Percentiles rank a stretch among this genome's conserved stretches.
Evolutionary conservation across 2,888 invertebrate genomes (phyloP).

Genomic region (Chrysodeixis includens): DNA sequence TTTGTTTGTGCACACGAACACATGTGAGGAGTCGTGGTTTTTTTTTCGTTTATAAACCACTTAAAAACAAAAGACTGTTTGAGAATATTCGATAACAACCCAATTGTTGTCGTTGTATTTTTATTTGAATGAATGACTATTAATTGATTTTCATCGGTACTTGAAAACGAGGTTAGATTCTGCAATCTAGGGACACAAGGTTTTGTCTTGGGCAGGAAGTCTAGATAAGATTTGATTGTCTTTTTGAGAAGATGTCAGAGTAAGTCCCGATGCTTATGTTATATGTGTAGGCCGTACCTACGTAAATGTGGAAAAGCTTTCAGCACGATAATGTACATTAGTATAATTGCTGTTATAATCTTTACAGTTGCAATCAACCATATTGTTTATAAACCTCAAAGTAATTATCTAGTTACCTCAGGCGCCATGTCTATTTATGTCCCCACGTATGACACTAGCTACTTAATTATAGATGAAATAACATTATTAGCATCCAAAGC

Average conservation of each 20-base stretch:
- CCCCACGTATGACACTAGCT: conserved; percentile 34
- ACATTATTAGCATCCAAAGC: conserved; percentile 64
- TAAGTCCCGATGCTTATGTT: too few species aligned
- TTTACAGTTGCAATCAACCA: conserved; percentile 16
- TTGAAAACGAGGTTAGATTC: background rate
- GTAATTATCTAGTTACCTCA: conserved; percentile 49
- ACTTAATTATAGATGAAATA: conserved; percentile 60
- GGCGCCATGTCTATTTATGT: conserved; percentile 48
- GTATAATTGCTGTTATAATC: background rate
- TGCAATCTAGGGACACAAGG: background rate
- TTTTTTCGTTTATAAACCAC: background rate
- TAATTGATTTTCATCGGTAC: conserved; percentile 13
- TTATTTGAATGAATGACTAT: conserved; percentile 8
- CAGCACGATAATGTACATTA: background rate
- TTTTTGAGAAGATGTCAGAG: too few species aligned
- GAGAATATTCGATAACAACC: too few species aligned
- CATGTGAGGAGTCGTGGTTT: conserved; percentile 12
- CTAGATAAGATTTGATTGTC: background rate
- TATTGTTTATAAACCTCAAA: conserved; percentile 25
- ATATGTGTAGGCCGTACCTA: too few species aligned
- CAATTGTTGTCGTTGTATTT: too few species aligned
- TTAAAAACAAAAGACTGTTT: too few species aligned
- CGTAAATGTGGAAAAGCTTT: background rate
- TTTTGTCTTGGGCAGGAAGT: background rate
- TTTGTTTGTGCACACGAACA: conserved; percentile 35